Conservation (phyloP, 2,113 vertebrate species). For the Terrapene triunguis region DNA sequence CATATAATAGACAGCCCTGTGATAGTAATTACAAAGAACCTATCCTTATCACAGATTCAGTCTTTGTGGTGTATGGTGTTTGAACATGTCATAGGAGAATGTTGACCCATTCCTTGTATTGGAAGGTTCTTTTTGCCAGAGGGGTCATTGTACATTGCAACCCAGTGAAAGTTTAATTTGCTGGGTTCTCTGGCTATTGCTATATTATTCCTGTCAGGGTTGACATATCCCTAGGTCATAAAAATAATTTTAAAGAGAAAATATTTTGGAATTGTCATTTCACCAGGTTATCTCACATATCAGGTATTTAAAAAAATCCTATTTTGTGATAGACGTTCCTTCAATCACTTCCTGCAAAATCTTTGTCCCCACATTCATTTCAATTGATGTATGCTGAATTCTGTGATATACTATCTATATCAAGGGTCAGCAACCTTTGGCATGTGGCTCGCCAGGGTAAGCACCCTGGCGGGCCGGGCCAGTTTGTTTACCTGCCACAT, state of each 20-base stretch:
- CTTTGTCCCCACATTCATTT: neutral
- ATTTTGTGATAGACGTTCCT: fast-evolving
- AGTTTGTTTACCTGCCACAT: no score
- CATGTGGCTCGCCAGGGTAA: no score
- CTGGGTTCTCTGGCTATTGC: neutral
- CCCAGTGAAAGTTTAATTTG: neutral
- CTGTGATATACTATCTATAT: neutral
- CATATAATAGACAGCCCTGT: neutral
- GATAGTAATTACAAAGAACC: neutral
- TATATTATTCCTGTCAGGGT: neutral
- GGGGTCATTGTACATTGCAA: neutral
- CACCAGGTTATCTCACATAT: neutral
- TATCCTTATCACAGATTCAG: neutral
- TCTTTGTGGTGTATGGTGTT: neutral
- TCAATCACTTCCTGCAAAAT: neutral
- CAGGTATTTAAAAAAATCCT: neutral
- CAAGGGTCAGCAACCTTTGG: no score
- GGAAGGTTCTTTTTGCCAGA: neutral
- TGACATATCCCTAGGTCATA: neutral
- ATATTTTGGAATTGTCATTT: neutral
- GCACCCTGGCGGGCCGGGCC: no score
- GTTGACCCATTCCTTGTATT: neutral
- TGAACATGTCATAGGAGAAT: neutral
- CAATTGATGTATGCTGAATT: neutral
- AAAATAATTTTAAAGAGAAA: neutral